Percentiles rank a stretch among this genome's conserved stretches.
Conservation (phyloP, 2,888 invertebrate genomes). For the Dolichomitus sp. region DNA sequence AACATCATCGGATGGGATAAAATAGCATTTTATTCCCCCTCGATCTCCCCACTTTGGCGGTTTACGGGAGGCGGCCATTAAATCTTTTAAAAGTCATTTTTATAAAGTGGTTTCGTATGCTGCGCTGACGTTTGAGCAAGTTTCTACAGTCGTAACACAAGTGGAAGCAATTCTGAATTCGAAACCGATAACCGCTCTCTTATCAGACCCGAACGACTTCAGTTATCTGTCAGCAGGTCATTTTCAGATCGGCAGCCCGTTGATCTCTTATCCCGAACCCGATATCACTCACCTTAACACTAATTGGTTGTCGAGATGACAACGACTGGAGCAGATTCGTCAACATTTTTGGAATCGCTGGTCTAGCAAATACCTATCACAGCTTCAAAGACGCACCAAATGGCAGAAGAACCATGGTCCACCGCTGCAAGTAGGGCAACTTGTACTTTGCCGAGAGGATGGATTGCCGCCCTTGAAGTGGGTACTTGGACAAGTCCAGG, state of each 20-base stretch:
- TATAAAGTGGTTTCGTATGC: slow-evolving; percentile 13
- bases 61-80: slow-evolving; percentile 73
- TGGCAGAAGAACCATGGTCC: slow-evolving; percentile 26
- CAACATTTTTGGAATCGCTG: slow-evolving; percentile 68
- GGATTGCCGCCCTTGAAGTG: slow-evolving; percentile 1
- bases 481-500: background rate
- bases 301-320: slow-evolving; percentile 60
- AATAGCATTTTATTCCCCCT: slow-evolving; percentile 74
- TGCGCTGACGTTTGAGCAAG: slow-evolving; percentile 70
- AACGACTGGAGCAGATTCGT: slow-evolving; percentile 51
- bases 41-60: slow-evolving; percentile 73
- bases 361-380: slow-evolving; percentile 58
- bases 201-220: slow-evolving; percentile 58
- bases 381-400: slow-evolving; percentile 45
- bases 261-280: slow-evolving; percentile 41
- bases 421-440: background rate
- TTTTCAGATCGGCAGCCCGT: slow-evolving; percentile 57
- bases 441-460: slow-evolving; percentile 9
- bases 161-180: slow-evolving; percentile 65
- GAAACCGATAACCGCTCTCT: slow-evolving; percentile 56
- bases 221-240: slow-evolving; percentile 53
- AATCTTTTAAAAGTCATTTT: slow-evolving; percentile 71
- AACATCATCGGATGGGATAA: slow-evolving; percentile 26
- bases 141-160: slow-evolving; percentile 39
- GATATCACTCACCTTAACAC: slow-evolving; percentile 25